These are phyloP conservation scores for Trogon surrucura DNA, from an alignment of 2,113 vertebrate species.

Conservation along the genomic window DNA sequence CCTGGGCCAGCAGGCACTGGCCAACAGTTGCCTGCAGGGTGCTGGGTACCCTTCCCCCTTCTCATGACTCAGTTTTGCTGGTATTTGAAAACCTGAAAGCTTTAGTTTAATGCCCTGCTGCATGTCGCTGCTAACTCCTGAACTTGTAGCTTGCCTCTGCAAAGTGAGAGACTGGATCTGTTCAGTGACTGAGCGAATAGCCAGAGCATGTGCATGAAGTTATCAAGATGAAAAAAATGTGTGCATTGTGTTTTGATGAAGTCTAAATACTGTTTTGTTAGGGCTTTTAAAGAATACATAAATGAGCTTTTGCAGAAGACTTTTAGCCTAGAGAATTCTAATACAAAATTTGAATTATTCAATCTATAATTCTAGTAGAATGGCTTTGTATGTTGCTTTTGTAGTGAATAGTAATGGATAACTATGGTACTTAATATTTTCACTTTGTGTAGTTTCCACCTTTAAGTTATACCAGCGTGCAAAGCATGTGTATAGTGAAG, in stretches of 20 bases:
- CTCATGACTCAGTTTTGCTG: not conserved
- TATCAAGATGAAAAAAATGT: not conserved
- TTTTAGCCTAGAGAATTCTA: not conserved
- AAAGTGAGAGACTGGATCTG: not conserved
- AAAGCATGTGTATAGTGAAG: conserved; percentile 93
- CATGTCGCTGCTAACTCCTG: not conserved
- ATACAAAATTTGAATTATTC: not conserved
- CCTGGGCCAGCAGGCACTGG: not conserved
- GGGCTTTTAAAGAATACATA: not conserved
- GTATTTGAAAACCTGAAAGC: not conserved
- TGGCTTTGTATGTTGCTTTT: not conserved
- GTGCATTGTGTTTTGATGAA: not conserved
- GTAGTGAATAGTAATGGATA: not conserved
- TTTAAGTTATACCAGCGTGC: conserved; percentile 93
- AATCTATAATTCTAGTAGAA: not conserved
- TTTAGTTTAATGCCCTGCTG: not conserved
- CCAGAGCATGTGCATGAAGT: not conserved
- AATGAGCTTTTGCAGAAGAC: not conserved
- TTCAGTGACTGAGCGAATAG: not conserved
- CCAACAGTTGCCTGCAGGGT: not conserved
- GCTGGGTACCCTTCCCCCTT: not conserved
- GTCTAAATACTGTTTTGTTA: not conserved
- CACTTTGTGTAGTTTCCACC: conserved; percentile 74
- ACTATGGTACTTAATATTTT: not conserved
- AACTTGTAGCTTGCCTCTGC: not conserved